Base-by-base conservation (phyloP, 2,113 vertebrate species). In the Pedetes capensis region DNA sequence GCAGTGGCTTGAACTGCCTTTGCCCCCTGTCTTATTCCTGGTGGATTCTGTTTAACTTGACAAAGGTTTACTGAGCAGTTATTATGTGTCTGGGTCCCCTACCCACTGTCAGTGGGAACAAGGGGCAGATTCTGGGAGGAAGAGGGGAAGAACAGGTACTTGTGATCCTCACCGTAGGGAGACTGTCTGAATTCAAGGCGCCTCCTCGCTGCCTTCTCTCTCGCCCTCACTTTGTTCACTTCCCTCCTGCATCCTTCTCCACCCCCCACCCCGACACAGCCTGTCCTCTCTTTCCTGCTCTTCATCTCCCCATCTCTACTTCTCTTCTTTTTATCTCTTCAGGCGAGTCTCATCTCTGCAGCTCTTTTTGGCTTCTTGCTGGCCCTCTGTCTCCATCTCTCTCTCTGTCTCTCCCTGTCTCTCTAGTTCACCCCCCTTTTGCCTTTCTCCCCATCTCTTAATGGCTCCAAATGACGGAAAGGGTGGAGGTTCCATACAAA, bases 331-430 rank as follows among this genome's bases (percentile, higher is more conserved):
- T 29, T 8, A 2, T 42, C 18, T 63, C 39, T 87, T 66, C 18
- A 13, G 17, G 6, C 37, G 22, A 20, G 63, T 63, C 20, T 7
- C 37, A 13, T 10, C 55, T 34, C 37, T 37, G 49, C 34, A 0
- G 0, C 14, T 66, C 71, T 4, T 25, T 7, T 9, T 27, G 49
- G 0, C 2, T 4, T 32, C 5, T 37, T n/a, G 9, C 22, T 13
- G 8, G 8, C 22, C 18, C 20, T 23, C 34, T 25, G 0, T 49
- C 10, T 51, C 29, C 5, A 18, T 85, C 5, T 44, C 17, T 20
- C 5, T 55, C 29, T 87, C 39, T 2, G 5, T 12, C 12, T 64
- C 49, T 69, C 49, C 37, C 0, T 25, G 29, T 59, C 10, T 69
- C 53, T 66, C 42, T 49, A 13, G n/a, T 10, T 72, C 32, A 34